Percentiles rank a stretch among this genome's conserved stretches.
Evolutionary conservation across 2,113 vertebrate species (phyloP).

Genomic region (Nerophis lumbriciformis): DNA sequence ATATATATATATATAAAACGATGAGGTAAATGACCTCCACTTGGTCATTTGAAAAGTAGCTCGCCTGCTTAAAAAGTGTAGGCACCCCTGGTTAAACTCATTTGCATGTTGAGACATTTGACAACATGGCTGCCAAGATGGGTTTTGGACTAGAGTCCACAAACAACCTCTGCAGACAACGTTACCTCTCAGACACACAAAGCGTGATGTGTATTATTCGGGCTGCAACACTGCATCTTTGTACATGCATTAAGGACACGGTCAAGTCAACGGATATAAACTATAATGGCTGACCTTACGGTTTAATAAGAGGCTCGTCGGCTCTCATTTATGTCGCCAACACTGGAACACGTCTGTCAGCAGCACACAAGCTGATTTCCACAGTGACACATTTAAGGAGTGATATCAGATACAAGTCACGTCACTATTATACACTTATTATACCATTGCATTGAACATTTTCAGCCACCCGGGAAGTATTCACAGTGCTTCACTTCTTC

Average conservation of each 20-base stretch:
- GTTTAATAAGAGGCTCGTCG: slow-evolving; percentile 45
- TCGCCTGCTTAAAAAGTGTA: no score
- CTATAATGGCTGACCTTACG: slow-evolving; percentile 44
- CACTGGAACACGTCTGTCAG: slow-evolving; percentile 11
- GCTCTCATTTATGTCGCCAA: slow-evolving; percentile 35
- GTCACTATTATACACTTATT: no score
- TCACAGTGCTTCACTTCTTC: no score
- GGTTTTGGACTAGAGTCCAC: slow-evolving; percentile 35
- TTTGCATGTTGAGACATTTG: slow-evolving; percentile 32
- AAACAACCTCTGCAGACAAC: slow-evolving; percentile 65
- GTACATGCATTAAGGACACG: slow-evolving; percentile 31
- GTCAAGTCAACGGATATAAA: slow-evolving; percentile 36
- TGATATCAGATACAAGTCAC: not conserved
- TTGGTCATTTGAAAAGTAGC: no score
- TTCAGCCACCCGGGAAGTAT: no score
- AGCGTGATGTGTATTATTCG: slow-evolving; percentile 39
- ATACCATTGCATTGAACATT: not conserved
- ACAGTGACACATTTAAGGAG: not conserved
- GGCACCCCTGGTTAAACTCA: slow-evolving; percentile 18
- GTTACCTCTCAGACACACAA: slow-evolving; percentile 36
- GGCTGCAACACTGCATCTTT: slow-evolving; percentile 43
- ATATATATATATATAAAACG: no score
- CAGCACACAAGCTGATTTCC: slow-evolving; percentile 8
- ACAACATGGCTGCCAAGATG: slow-evolving; percentile 31
- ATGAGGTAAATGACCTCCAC: no score